Evolutionary conservation across 2,888 invertebrate species (phyloP).

Genomic region (Athalia circularis): DNA sequence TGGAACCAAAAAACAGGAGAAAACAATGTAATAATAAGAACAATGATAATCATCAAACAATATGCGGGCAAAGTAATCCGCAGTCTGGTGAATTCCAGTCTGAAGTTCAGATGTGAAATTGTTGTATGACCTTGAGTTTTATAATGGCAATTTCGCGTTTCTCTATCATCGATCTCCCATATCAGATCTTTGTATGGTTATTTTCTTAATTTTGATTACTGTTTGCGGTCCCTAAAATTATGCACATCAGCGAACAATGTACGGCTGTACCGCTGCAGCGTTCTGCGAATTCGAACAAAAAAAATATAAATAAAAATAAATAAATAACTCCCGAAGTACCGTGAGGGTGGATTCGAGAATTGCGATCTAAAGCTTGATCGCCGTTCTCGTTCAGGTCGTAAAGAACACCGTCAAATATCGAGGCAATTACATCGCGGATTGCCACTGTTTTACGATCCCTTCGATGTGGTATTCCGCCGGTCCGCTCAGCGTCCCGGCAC

Average conservation of each 20-base stretch:
- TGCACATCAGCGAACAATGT: not conserved
- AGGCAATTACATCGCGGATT: constrained; percentile 37
- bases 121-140: not conserved
- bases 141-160: constrained; percentile 20
- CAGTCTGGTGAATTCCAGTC: not conserved
- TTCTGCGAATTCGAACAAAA: not conserved
- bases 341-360: not conserved
- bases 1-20: not conserved
- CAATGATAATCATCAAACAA: not conserved
- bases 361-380: not conserved
- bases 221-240: constrained; percentile 1
- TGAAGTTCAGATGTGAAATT: not conserved
- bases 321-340: no score
- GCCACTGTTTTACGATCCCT: constrained; percentile 40
- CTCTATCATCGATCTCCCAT: not conserved
- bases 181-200: not conserved
- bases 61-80: not conserved
- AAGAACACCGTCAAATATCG: constrained; percentile 36
- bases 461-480: not conserved
- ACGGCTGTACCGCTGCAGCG: no score
- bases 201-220: not conserved
- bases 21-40: not conserved
- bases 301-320: not conserved
- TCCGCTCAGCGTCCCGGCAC: not conserved
- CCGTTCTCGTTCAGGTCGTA: constrained; percentile 20